These are phyloP conservation scores for Heterochromis multidens DNA, from an alignment of 2,113 vertebrate species.

Conservation along the genomic window DNA sequence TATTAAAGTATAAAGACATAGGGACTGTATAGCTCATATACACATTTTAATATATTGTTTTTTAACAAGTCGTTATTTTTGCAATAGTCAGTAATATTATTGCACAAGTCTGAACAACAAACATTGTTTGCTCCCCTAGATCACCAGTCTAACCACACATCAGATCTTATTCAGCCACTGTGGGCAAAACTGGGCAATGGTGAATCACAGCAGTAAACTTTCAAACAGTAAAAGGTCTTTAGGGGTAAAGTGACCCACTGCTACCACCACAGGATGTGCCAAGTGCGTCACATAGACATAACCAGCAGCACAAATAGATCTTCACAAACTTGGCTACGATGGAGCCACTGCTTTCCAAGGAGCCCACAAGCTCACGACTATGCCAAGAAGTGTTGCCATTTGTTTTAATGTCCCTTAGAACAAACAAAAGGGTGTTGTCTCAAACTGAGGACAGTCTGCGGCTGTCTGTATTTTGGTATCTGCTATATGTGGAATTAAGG, in stretches of 20 bases:
- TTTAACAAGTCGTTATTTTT: not conserved
- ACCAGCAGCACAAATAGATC: not conserved
- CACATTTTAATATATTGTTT: not conserved
- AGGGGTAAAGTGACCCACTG: slow-evolving; percentile 8
- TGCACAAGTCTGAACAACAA: not conserved
- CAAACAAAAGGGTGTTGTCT: slow-evolving; percentile 9
- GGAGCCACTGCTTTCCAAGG: not conserved
- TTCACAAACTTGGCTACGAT: not conserved
- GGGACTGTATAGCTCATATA: not conserved
- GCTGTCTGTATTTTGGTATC: slow-evolving; percentile 5
- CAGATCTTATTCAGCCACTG: not conserved
- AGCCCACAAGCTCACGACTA: not conserved
- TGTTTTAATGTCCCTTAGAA: slow-evolving; percentile 8
- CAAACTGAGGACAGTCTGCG: not conserved
- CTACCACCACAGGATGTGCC: slow-evolving; percentile 34
- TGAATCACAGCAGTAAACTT: not conserved
- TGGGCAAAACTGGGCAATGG: not conserved
- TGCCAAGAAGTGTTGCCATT: slow-evolving; percentile 1
- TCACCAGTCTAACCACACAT: not conserved
- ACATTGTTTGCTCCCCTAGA: not conserved
- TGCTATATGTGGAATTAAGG: not conserved
- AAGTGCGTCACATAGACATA: slow-evolving; percentile 19
- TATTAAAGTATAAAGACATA: not conserved
- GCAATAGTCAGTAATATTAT: not conserved
- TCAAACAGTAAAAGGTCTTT: not conserved